A percentile compares a stretch with the other conserved stretches of the same genome.
These are phyloP conservation scores for Eublepharis macularius DNA, from an alignment of 2,113 vertebrate species.

Conservation along the genomic window DNA sequence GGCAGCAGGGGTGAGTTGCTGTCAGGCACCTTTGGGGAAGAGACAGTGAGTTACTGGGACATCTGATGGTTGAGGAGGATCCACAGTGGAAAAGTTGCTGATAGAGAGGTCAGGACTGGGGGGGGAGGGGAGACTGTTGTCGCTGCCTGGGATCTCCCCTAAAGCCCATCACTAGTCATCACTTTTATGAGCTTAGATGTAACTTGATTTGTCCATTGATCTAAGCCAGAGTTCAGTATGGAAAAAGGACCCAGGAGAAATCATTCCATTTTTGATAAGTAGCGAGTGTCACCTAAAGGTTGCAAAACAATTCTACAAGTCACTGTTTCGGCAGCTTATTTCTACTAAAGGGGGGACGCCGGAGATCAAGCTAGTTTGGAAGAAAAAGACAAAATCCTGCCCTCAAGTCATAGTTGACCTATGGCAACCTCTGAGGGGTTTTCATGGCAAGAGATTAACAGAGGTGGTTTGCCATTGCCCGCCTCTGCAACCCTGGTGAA, in stretches of 20 bases:
- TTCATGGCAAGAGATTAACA: too few relatives aligned
- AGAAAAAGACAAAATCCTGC: too few relatives aligned
- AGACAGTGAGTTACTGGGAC: constrained; percentile 25
- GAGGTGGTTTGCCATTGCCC: too few relatives aligned
- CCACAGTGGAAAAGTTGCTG: constrained; percentile 19
- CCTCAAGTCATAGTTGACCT: too few relatives aligned
- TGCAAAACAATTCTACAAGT: not conserved
- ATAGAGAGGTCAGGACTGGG: constrained; percentile 22
- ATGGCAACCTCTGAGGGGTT: too few relatives aligned
- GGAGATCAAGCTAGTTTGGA: not conserved
- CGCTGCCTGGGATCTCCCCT: not conserved
- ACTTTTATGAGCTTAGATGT: constrained; percentile 61
- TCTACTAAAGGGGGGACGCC: not conserved
- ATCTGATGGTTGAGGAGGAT: constrained; percentile 44
- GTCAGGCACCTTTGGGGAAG: too few relatives aligned
- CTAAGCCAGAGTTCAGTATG: constrained; percentile 25
- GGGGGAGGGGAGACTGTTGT: too few relatives aligned
- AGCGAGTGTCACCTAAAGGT: rapidly evolving
- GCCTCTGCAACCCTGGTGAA: too few relatives aligned
- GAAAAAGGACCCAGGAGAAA: not conserved
- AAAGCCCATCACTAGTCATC: constrained; percentile 45
- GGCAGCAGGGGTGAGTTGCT: too few relatives aligned
- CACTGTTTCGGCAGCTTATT: not conserved
- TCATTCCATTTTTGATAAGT: not conserved
- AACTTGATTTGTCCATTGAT: constrained; percentile 63